Percentiles rank a stretch among this genome's conserved stretches.
Conservation (phyloP, 1,140 invertebrate species). For the Neodiprion fabricii region DNA sequence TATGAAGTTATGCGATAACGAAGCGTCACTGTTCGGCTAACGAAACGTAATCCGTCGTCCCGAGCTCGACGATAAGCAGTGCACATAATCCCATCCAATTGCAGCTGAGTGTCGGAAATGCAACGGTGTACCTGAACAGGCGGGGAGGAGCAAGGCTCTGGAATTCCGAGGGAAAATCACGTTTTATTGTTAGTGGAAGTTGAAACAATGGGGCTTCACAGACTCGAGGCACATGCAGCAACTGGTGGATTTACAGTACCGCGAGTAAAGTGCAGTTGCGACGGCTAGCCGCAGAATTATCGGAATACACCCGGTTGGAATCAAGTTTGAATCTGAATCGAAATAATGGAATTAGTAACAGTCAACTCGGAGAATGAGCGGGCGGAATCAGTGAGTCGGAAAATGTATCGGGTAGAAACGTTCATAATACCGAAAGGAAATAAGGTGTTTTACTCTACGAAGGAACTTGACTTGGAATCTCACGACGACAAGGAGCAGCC, state of each 20-base stretch:
- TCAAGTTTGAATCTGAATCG: too few relatives aligned
- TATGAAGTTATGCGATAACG: too few relatives aligned
- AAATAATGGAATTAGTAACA: too few relatives aligned
- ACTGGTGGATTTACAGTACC: background rate
- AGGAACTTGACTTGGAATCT: background rate
- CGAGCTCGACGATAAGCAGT: too few relatives aligned
- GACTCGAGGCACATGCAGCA: too few relatives aligned
- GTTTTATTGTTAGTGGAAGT: background rate
- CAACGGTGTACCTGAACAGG: background rate
- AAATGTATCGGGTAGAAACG: background rate
- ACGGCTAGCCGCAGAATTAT: too few relatives aligned
- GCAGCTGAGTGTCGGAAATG: too few relatives aligned
- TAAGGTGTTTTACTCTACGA: background rate
- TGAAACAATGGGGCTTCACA: background rate
- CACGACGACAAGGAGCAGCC: background rate
- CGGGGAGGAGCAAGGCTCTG: background rate
- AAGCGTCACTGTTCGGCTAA: too few relatives aligned
- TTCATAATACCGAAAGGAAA: background rate
- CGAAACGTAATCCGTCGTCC: too few relatives aligned
- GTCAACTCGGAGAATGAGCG: too few relatives aligned
- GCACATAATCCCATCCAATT: too few relatives aligned
- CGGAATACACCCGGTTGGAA: too few relatives aligned
- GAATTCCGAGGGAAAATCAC: background rate
- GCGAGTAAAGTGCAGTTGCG: background rate
- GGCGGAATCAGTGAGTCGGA: background rate